Evolutionary conservation across 2,797 vertebrate species (phyloP), one percentile per base, ranked within the genome.

Genomic region (Tokudaia muenninki): DNA sequence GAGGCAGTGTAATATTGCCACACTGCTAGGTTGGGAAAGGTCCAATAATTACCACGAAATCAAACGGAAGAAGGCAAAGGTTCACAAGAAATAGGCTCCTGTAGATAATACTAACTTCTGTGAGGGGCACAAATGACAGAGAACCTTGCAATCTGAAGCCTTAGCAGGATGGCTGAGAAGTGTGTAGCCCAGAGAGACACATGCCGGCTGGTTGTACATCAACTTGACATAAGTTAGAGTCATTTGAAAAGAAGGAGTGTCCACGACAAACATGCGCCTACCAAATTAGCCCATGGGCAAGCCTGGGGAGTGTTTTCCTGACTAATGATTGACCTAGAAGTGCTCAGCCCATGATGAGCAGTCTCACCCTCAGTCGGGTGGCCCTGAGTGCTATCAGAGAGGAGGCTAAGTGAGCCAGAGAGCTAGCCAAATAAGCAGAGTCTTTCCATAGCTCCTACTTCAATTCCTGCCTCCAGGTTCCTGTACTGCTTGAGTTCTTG

Each of bases 21-120:
- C n/a, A 63, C 0, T 47, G 14, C 44, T 41, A 81, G 72, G 63
- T 9, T 78, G 34, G n/a, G 67, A 91, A 55, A 72, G n/a, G 41
- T 74, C 47, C 47, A 79, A 81, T 72, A 86, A 94, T 75, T 92
- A 50, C n/a, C 63, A 34, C 7, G 16, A 82, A 77, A 59, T 13
- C 75, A 80, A 92, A 94, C 44, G 80, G 52, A 84, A 91, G 91
- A 88, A 29, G 44, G 34, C 57, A 21, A 94, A 59, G 9, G 61
- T 55, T 91, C 50, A 94, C 19, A 26, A 61, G 90, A 87, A 84
- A 65, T 37, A 44, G 74, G 1, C 4, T 13, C 52, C 31, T 29
- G 50, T 31, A 59, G 61, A 65, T 3, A 24, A 44, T 47, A 65
- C 6, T 52, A 83, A 87, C 29, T 57, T 83, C 44, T 82, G 8